phyloP scores from a whole-genome alignment of 2,888 invertebrate species.

The Drosophila kanekoi region DNA sequence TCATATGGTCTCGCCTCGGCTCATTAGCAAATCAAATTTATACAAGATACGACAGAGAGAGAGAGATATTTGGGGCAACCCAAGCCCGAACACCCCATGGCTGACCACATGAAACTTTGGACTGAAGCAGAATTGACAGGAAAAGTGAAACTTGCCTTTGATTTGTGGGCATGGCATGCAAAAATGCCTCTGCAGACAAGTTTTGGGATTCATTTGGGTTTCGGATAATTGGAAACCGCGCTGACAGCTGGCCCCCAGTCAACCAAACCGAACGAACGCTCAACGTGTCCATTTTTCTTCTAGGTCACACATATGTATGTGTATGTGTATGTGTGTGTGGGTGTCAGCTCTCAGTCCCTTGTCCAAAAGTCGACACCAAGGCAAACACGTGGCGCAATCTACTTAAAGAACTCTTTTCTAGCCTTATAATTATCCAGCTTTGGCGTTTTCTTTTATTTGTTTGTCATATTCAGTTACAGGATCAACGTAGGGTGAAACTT shows the following conservation, averaged over 20 bases:
- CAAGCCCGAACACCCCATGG: conserved; percentile 32
- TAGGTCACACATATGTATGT: conserved; percentile 8
- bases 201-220: conserved; percentile 53
- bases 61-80: conserved; percentile 19
- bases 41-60: conserved; percentile 46
- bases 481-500: conserved; percentile 17
- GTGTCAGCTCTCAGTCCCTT: not conserved
- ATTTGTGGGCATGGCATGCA: conserved; percentile 54
- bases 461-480: conserved; percentile 16
- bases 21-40: conserved; percentile 78
- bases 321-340: not conserved
- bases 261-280: conserved; percentile 19
- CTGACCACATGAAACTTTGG: conserved; percentile 64
- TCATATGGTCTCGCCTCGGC: conserved; percentile 58
- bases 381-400: conserved; percentile 27
- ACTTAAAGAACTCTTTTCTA: not conserved
- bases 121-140: conserved; percentile 61
- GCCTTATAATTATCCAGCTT: conserved; percentile 24
- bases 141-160: conserved; percentile 60
- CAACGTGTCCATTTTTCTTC: conserved; percentile 27
- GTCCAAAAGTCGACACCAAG: conserved; percentile 20
- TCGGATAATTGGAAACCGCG: conserved; percentile 64
- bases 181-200: conserved; percentile 49
- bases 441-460: conserved; percentile 21
- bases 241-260: conserved; percentile 51